phyloP scores from a whole-genome alignment of 2,888 invertebrate genomes.

The Eurytoma californica region DNA sequence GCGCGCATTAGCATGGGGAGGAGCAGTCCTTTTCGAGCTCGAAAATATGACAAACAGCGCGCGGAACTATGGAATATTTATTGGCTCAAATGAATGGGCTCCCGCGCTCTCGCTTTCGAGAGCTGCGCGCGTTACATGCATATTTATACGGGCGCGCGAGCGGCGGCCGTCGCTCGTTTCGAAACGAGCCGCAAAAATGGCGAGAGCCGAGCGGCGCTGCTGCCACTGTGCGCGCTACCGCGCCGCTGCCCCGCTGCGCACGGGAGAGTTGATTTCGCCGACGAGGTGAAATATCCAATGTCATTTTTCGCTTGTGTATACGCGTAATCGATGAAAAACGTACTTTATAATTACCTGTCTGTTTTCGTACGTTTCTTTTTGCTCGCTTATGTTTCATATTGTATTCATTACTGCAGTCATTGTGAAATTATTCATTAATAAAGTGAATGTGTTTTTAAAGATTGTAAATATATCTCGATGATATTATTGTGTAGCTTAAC shows the following conservation, averaged over 20 bases:
- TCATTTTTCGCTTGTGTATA: too few relatives aligned
- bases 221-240: slow-evolving; percentile 32
- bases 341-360: too few relatives aligned
- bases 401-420: too few relatives aligned
- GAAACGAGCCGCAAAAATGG: slow-evolving; percentile 56
- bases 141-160: slow-evolving; percentile 26
- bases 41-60: slow-evolving; percentile 72
- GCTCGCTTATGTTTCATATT: too few relatives aligned
- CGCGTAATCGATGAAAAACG: too few relatives aligned
- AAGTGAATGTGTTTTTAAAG: too few relatives aligned
- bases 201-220: slow-evolving; percentile 41
- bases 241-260: slow-evolving; percentile 8
- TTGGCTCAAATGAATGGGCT: slow-evolving; percentile 69
- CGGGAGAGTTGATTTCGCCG: slow-evolving; percentile 7
- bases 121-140: slow-evolving; percentile 34
- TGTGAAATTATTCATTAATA: too few relatives aligned
- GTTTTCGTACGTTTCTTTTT: too few relatives aligned
- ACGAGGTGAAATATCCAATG: not conserved
- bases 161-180: slow-evolving; percentile 23
- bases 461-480: too few relatives aligned
- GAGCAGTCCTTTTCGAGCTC: slow-evolving; percentile 68
- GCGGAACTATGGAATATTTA: slow-evolving; percentile 72
- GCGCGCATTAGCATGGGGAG: slow-evolving; percentile 69
- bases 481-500: too few relatives aligned
- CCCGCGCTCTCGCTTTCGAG: slow-evolving; percentile 21